Conservation (phyloP, 1,140 invertebrate species). For the Camponotus vicinus region DNA sequence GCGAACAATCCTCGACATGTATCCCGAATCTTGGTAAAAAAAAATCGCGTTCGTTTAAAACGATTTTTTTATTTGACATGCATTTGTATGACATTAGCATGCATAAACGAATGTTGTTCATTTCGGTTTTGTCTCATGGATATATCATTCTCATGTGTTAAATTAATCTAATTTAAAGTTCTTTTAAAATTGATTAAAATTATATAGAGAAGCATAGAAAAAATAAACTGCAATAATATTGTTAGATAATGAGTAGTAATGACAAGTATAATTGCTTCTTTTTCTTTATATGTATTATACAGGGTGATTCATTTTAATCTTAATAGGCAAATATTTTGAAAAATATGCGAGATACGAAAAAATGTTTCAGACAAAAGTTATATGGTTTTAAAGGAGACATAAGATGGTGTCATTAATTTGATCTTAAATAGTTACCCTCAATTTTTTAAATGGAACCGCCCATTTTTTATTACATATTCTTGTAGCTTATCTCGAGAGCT, state of each 20-base stretch:
- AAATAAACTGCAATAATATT: neutral
- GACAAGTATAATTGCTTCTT: neutral
- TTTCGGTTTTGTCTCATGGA: neutral
- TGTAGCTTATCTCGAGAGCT: too few species aligned
- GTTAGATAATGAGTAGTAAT: neutral
- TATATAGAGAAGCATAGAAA: neutral
- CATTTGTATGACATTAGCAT: neutral
- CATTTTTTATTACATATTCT: too few species aligned
- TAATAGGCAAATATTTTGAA: too few species aligned
- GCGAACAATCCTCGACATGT: neutral
- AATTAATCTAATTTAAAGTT: conserved; percentile 6
- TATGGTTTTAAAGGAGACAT: too few species aligned
- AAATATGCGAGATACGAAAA: too few species aligned
- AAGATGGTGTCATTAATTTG: too few species aligned
- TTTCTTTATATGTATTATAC: neutral
- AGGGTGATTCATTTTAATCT: too few species aligned
- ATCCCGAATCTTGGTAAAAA: neutral
- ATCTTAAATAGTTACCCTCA: too few species aligned
- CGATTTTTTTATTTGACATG: too few species aligned
- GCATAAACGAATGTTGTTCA: neutral
- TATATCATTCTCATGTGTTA: neutral
- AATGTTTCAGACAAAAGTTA: too few species aligned
- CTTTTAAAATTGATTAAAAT: neutral
- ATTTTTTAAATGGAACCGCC: too few species aligned
- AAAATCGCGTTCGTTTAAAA: neutral